Evolutionary conservation across 1,140 invertebrate genomes (phyloP), one percentile per base, ranked within the genome.

Genomic region (Octopus sinensis): DNA sequence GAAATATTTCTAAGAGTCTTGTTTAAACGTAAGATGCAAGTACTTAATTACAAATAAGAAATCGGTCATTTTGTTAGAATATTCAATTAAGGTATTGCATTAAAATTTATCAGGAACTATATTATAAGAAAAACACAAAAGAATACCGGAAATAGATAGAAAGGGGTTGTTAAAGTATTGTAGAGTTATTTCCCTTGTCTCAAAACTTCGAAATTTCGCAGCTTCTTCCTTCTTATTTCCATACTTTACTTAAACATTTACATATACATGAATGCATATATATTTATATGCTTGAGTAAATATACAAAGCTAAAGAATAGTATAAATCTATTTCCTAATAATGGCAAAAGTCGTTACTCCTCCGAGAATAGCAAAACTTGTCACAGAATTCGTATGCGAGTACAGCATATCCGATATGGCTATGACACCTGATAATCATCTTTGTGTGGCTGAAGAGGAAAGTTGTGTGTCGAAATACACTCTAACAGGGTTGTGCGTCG

Each of bases 401-500:
- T 73, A 73, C 13, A 73, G 68, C 30, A 73, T 73, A 6, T 73
- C 68, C 5, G 68, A 73, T 13, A 73, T 73, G 68, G 6, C 68
- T 23, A 73, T 73, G 68, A 73, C 68, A 73, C 68, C 68, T n/a
- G 68, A 73, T 23, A 73, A 73, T 13, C 68, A 73, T 23, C 30
- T 73, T 6, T 73, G 68, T 17, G 68, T 73, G 0, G 68, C 68
- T 13, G 68, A 73, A 73, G 68, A 73, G 30, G 68, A 73, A 73
- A 73, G 68, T 73, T 73, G 68, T 13, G 68, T 73, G 4, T 73
- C 68, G 5, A 73, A 73, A 73, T 73, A 73, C 68, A 73, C 68
- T 13, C 6, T 73, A 23, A 6, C 68, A 6, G 13, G 68, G 9
- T 73, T 17, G 68, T 73, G 68, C 3, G 68, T 73, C 30, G 68